phyloP scores from a whole-genome alignment of 1,140 invertebrate species.

The Drosophila novamexicana region DNA sequence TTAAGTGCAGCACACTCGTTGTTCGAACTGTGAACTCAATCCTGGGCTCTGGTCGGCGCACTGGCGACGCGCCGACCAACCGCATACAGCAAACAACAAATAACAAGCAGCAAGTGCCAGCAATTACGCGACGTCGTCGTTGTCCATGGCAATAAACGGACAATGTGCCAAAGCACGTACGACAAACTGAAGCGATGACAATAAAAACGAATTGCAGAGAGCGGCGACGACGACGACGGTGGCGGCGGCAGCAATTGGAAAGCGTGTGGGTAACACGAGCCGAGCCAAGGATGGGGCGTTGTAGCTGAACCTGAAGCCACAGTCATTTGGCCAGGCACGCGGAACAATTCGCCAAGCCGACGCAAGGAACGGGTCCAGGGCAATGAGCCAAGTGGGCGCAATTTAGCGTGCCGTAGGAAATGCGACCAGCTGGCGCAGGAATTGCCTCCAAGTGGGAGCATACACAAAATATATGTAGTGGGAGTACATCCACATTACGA shows the following conservation, averaged over 20 bases:
- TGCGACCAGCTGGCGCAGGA: conserved; percentile 66
- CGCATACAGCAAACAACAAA: conserved; percentile 53
- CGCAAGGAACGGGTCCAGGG: conserved; percentile 38
- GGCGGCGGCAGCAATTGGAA: conserved; percentile 51
- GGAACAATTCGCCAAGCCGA: conserved; percentile 19
- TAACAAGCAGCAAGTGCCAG: conserved; percentile 63
- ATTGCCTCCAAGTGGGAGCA: conserved; percentile 63
- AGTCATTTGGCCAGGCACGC: conserved; percentile 54
- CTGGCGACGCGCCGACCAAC: conserved; percentile 45
- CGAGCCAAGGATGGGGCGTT: conserved; percentile 15
- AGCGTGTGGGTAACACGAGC: conserved; percentile 79
- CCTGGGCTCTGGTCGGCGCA: background rate
- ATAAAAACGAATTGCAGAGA: conserved; percentile 72
- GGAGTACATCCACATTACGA: conserved; percentile 12
- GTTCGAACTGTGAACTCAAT: conserved; percentile 9
- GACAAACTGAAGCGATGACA: conserved; percentile 79
- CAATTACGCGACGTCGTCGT: conserved; percentile 60
- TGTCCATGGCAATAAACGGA: conserved; percentile 71
- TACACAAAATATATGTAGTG: background rate
- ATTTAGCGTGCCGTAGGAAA: conserved; percentile 62
- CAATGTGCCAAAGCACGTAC: conserved; percentile 77
- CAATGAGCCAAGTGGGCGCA: conserved; percentile 77
- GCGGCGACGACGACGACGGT: conserved; percentile 17
- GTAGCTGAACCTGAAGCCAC: conserved; percentile 14
- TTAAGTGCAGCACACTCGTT: conserved; percentile 42